phyloP scores from a whole-genome alignment of 92 coral and sea anemone species.

The Porites lobata region DNA sequence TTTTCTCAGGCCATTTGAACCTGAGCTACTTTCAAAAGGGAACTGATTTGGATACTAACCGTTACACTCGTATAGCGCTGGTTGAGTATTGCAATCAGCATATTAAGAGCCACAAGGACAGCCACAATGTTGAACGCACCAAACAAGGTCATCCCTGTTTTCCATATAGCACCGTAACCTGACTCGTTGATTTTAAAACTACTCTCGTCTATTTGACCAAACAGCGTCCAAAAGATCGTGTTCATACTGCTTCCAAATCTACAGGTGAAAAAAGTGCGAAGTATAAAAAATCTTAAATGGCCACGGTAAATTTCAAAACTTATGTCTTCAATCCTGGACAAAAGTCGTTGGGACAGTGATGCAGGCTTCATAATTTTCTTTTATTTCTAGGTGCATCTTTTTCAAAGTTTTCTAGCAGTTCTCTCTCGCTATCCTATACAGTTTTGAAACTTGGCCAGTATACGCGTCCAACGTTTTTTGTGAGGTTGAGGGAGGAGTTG shows the following conservation, averaged over 20 bases:
- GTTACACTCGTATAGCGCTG: slow-evolving; percentile 57
- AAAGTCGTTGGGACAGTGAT: too few species aligned
- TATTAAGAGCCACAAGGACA: slow-evolving; percentile 73
- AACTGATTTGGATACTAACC: slow-evolving; percentile 21
- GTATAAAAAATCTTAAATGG: not conserved
- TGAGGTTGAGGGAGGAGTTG: too few species aligned
- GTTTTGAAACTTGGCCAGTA: too few species aligned
- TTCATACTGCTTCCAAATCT: slow-evolving; percentile 30
- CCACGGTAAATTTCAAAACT: not conserved
- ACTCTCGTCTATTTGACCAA: slow-evolving; percentile 39
- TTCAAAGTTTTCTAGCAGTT: too few species aligned
- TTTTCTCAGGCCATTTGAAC: too few species aligned
- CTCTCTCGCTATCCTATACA: too few species aligned
- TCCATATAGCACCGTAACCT: slow-evolving; percentile 14
- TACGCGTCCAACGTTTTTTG: too few species aligned
- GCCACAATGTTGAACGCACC: slow-evolving; percentile 65
- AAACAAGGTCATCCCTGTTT: slow-evolving; percentile 42
- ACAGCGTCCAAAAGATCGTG: slow-evolving; percentile 69
- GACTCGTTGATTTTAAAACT: slow-evolving; percentile 34
- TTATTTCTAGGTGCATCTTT: too few species aligned
- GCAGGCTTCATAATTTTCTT: too few species aligned
- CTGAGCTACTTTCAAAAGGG: too few species aligned
- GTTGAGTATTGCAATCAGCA: slow-evolving; percentile 78
- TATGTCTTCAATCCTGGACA: not conserved
- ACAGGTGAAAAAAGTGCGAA: not conserved